These are phyloP conservation scores for Blastomussa wellsi DNA, from an alignment of 92 coral and sea anemone species.

Conservation along the genomic window DNA sequence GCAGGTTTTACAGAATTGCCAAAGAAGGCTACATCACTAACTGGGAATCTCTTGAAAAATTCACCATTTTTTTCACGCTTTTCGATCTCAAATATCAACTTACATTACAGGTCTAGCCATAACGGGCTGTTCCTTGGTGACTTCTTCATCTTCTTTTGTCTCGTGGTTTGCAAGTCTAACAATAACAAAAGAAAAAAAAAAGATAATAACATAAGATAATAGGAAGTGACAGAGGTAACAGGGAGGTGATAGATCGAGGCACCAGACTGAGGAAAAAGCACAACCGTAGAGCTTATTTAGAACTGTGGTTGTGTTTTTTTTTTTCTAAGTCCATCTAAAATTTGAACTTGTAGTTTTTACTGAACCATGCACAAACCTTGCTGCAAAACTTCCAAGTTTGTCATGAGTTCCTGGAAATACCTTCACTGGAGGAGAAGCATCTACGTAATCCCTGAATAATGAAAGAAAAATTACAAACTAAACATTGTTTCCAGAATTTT, in stretches of 20 bases:
- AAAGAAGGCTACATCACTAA: too few relatives aligned
- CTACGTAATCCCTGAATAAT: slow-evolving; percentile 63
- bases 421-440: slow-evolving; percentile 53
- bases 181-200: slow-evolving; percentile 3
- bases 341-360: too few relatives aligned
- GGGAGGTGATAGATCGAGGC: not conserved
- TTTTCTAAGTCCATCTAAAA: too few relatives aligned
- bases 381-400: slow-evolving; percentile 64
- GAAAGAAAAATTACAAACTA: not conserved
- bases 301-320: too few relatives aligned
- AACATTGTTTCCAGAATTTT: not conserved
- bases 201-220: not conserved
- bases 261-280: too few relatives aligned
- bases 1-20: too few relatives aligned
- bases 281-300: too few relatives aligned
- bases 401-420: slow-evolving; percentile 61
- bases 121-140: not conserved
- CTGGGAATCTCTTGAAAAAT: too few relatives aligned
- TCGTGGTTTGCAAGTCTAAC: slow-evolving; percentile 68
- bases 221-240: not conserved
- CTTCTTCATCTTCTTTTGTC: slow-evolving; percentile 26
- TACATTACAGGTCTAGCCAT: slow-evolving; percentile 19
- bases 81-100: not conserved
- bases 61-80: too few relatives aligned
- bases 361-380: slow-evolving; percentile 65